Evolutionary conservation across 2,113 vertebrate species (phyloP).

Genomic region (Dasyornis broadbenti): DNA sequence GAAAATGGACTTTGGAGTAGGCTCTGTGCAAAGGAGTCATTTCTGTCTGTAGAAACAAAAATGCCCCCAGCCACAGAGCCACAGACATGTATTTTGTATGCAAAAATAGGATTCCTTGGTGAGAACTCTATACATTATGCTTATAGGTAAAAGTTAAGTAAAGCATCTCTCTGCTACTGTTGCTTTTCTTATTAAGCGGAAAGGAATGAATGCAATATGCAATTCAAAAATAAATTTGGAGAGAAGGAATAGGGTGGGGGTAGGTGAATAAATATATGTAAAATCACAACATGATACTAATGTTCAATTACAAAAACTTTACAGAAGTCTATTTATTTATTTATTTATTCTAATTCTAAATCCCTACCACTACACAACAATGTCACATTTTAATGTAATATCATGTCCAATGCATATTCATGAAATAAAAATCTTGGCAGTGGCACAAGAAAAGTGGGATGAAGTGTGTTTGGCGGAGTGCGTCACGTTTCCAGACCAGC

Average conservation of each 20-base stretch:
- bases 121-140: background rate
- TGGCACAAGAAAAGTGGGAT: conserved; percentile 83
- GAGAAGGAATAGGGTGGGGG: background rate
- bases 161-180: background rate
- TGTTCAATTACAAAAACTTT: conserved; percentile 65
- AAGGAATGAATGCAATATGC: conserved; percentile 31
- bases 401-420: conserved; percentile 95
- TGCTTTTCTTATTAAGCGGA: conserved; percentile 29
- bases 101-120: conserved; percentile 10
- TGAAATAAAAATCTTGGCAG: conserved; percentile 86
- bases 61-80: background rate
- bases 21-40: background rate
- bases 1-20: background rate
- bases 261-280: conserved; percentile 31
- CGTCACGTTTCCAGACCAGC: conserved; percentile 99
- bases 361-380: conserved; percentile 77
- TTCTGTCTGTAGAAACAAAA: conserved; percentile 27
- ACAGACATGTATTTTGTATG: background rate
- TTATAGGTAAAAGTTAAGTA: conserved; percentile 38
- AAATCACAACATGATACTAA: conserved; percentile 46
- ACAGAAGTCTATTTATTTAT: conserved; percentile 42
- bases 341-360: conserved; percentile 73
- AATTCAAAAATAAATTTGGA: conserved; percentile 29
- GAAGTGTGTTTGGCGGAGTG: conserved; percentile 96
- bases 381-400: conserved; percentile 90